These are phyloP conservation scores for Tridacna gigas DNA, from an alignment of 2,888 invertebrate genomes.

Conservation along the genomic window DNA sequence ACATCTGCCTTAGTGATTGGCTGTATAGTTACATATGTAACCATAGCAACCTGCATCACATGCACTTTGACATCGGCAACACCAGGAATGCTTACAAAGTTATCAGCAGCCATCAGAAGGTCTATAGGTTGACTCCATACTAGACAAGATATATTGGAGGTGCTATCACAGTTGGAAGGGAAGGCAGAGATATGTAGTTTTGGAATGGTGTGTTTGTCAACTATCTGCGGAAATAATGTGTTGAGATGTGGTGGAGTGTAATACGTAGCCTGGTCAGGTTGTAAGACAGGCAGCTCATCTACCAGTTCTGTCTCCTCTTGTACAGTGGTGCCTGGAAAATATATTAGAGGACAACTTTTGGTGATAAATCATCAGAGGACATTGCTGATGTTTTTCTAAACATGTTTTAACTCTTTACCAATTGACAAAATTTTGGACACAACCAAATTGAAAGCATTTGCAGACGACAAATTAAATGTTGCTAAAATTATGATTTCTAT, in stretches of 20 bases:
- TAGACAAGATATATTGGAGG: constrained; percentile 35
- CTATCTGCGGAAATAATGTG: constrained; percentile 88
- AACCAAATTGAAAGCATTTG: no score
- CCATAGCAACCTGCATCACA: constrained; percentile 83
- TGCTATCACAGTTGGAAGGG: constrained; percentile 10
- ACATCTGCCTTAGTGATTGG: constrained; percentile 90
- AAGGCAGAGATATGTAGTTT: constrained; percentile 64
- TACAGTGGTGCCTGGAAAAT: constrained; percentile 66
- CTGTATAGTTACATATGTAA: constrained; percentile 84
- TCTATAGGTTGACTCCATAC: constrained; percentile 83
- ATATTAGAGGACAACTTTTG: no score
- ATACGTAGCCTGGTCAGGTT: constrained; percentile 87
- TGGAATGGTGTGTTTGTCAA: constrained; percentile 58
- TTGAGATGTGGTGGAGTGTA: constrained; percentile 91
- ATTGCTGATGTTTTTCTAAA: no score
- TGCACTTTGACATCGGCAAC: constrained; percentile 85
- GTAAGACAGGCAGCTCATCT: constrained; percentile 84
- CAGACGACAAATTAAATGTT: no score
- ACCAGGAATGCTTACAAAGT: constrained; percentile 84
- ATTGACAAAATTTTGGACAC: no score
- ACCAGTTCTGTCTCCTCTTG: constrained; percentile 82
- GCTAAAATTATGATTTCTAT: no score
- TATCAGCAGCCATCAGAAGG: constrained; percentile 78
- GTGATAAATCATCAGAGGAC: no score
- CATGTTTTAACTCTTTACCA: no score